phyloP scores from a whole-genome alignment of 2,113 vertebrate species.

The Eulacestoma nigropectus region DNA sequence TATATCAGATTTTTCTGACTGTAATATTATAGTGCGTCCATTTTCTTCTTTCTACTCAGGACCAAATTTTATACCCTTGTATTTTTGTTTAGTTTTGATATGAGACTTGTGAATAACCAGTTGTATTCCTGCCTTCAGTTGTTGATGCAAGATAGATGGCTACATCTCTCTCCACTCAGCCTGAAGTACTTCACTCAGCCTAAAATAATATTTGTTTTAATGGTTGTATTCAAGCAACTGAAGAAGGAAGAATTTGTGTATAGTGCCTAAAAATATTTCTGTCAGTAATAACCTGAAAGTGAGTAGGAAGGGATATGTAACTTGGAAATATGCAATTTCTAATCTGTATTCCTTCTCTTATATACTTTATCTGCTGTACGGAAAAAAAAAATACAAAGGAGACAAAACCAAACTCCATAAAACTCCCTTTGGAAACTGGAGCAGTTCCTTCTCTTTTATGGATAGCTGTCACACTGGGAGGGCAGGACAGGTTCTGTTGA shows the following conservation, averaged over 20 bases:
- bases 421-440: not conserved
- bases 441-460: not conserved
- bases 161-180: not conserved
- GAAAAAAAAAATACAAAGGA: not conserved
- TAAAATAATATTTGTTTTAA: constrained; percentile 24
- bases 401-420: not conserved
- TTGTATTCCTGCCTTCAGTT: not conserved
- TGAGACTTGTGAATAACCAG: not conserved
- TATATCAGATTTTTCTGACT: not conserved
- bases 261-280: not conserved
- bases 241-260: not conserved
- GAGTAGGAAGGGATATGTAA: not conserved
- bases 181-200: not conserved
- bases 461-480: not conserved
- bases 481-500: not conserved
- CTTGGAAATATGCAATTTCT: not conserved
- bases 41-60: not conserved
- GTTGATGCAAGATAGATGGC: not conserved
- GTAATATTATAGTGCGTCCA: not conserved
- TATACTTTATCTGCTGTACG: not conserved
- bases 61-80: not conserved
- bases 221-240: not conserved
- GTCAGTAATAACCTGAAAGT: not conserved
- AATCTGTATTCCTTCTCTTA: not conserved
- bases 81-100: not conserved